Base-by-base conservation (phyloP, 92 coral and sea anemone species). In the Bergia puertoricense region DNA sequence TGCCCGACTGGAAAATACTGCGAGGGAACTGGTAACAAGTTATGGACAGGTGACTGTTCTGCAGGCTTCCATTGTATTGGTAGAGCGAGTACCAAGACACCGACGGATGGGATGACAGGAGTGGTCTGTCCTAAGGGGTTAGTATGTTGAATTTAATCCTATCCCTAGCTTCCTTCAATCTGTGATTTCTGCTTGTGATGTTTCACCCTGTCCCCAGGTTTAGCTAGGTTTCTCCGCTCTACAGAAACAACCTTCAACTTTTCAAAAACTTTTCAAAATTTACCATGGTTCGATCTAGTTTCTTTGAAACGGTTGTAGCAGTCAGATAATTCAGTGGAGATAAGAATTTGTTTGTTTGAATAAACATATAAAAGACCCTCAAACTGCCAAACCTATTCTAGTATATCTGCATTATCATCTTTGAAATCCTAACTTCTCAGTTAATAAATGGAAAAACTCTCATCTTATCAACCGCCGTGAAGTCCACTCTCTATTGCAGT, bases 1-100 rank as follows among this genome's bases (percentile, higher is more conserved):
- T 97, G 99, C 86, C 99, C 98, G 9, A 85, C 97, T 65, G 99
- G 99, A 37, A 97, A 92, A 79, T 97, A 88, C 91, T 97, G 99
- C 86, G 91, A 90, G 77, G 98, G 98, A 10, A 93, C 92, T 77
- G 96, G 98, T 14, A 97, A 97, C 82, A 92, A 90, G 85, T 89
- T 91, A 22, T 95, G 98, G 98, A 92, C 92, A 67, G 93, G 85
- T 72, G 93, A 95, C 84, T 97, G 99, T 77, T 90, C 93, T 65
- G 92, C 92, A 50, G 99, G 99, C 11, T 97, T 86, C 88, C 88
- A 91, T 66, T 97, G 99, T 77, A 85, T 89, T 66, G 86, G 96
- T 69, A 85, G 95, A 86, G 96, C 99, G 13, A 94, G 94, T 78
- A 90, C 90, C 30, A 89, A 79, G 18, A 91, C 98, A 23, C 97